Base-by-base conservation (phyloP, 2,113 vertebrate genomes). In the Sylvietta virens region DNA sequence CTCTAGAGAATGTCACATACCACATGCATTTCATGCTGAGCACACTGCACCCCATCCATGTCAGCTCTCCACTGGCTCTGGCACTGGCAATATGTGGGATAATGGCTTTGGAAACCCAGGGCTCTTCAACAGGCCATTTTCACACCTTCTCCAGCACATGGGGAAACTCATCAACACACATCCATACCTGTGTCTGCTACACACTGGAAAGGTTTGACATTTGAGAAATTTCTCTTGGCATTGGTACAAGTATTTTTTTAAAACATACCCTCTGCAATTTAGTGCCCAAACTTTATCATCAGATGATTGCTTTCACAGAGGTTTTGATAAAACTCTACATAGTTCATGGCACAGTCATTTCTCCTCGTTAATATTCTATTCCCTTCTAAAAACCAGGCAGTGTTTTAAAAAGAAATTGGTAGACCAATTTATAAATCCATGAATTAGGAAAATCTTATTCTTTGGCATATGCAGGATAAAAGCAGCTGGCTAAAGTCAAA, bases 401-500 rank as follows among this genome's bases (percentile, higher is more conserved):
- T 48, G 28, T 81, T 90, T 79, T 66, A 92, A 94, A 88, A 88
- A 42, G 7, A 88, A 90, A 88, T 58, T 71, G n/a, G 66, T 77
- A 92, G 84, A 93, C 37, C 61, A 82, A 92, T 96, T 96, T 95
- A 96, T 92, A 96, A 97, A 97, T 95, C 86, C 72, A 84, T 79
- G 42, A 83, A 58, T 96, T 96, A 97, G 96, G 90, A 65, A 94
- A 97, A 92, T 64, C 86, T 97, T 93, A 96, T 91, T 95, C 90
- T 97, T 89, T 77, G 79, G 71, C 94, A 97, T 78, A 96, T 56
- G 61, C 81, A 88, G 78, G 95, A 94, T 94, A 97, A 90, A 95
- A 96, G 54, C 74, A 84, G 86, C 86, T 83, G 93, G 65, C 72
- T 97, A 96, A 98, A 88, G 97, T 97, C 83, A 96, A 96, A 97